These are phyloP conservation scores for Caenorhabditis uteleia DNA, from an alignment of 2,888 invertebrate genomes.

Conservation along the genomic window DNA sequence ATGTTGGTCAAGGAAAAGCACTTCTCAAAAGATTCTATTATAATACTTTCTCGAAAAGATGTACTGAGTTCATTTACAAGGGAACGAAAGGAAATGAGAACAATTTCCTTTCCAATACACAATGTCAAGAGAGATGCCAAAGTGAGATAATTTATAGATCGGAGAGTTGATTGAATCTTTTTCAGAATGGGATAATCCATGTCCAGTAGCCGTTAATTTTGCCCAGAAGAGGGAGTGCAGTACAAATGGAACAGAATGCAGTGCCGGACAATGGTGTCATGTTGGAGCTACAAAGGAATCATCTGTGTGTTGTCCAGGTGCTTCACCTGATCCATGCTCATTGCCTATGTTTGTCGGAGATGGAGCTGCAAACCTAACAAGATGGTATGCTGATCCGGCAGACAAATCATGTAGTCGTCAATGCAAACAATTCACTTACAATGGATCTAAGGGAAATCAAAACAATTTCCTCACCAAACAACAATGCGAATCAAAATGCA, in stretches of 20 bases:
- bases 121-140: constrained; percentile 62
- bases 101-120: constrained; percentile 59
- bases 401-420: constrained; percentile 61
- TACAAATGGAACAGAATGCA: constrained; percentile 44
- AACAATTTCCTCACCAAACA: constrained; percentile 67
- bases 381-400: constrained; percentile 64
- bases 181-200: constrained; percentile 65
- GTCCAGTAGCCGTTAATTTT: constrained; percentile 51
- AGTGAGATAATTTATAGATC: constrained; percentile 35
- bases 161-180: constrained; percentile 2
- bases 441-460: constrained; percentile 66
- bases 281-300: constrained; percentile 59
- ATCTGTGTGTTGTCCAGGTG: constrained; percentile 65
- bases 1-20: constrained; percentile 60
- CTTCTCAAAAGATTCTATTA: constrained; percentile 62
- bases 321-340: constrained; percentile 59
- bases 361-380: constrained; percentile 61
- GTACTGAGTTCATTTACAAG: constrained; percentile 64
- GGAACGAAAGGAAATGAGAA: constrained; percentile 67
- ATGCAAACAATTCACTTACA: constrained; percentile 66
- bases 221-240: constrained; percentile 39
- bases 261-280: constrained; percentile 66
- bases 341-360: constrained; percentile 60
- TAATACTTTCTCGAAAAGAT: constrained; percentile 63
- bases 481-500: constrained; percentile 57